Evolutionary conservation across 2,888 invertebrate species (phyloP), one percentile per base, ranked within the genome.

Genomic region (Crossocerus cetratus): DNA sequence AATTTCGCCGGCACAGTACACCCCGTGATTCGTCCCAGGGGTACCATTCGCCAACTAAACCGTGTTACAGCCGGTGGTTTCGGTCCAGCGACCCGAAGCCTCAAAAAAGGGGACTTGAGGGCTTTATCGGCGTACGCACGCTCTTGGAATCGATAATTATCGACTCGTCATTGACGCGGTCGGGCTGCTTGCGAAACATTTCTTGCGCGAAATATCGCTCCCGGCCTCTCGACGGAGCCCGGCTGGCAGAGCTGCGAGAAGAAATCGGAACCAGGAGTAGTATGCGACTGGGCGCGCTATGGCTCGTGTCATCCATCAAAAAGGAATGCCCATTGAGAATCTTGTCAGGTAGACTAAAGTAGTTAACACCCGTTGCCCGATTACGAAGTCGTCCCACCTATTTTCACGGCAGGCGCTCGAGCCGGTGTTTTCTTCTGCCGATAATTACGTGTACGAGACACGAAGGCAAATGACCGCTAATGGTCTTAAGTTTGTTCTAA

Each of bases 1-100:
- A 84, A 78, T 82, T 82, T 82, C 80, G 74, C 72, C 75, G 69
- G 66, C 74, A 73, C 76, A 69, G 77, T 61, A 67, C 75, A 72
- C 67, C 72, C 74, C 71, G 62, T 65, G 68, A 43, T 32, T 59
- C 65, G 72, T 80, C 82, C 82, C 82, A 66, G 61, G 82, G 83
- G 83, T 70, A 58, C 61, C 55, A 69, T 69, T 45, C 72, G 53
- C 74, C 55, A 68, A 74, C 72, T 70, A 72, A 79, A 75, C 74
- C 72, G 61, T n/a, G 61, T 53, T 64, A 69, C 78, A 56, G 69
- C 54, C 56, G 62, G 44, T 49, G 74, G 64, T 64, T 22, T 56
- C 23, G 69, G 61, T 66, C 49, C 42, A 53, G 49, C 60, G 42
- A 45, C 61, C 43, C 8, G 53, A 23, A 16, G 54, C 57, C 20